Percentiles rank a stretch among this genome's conserved stretches.
Evolutionary conservation across 2,113 vertebrate species (phyloP).

Genomic region (Apodemus sylvaticus): DNA sequence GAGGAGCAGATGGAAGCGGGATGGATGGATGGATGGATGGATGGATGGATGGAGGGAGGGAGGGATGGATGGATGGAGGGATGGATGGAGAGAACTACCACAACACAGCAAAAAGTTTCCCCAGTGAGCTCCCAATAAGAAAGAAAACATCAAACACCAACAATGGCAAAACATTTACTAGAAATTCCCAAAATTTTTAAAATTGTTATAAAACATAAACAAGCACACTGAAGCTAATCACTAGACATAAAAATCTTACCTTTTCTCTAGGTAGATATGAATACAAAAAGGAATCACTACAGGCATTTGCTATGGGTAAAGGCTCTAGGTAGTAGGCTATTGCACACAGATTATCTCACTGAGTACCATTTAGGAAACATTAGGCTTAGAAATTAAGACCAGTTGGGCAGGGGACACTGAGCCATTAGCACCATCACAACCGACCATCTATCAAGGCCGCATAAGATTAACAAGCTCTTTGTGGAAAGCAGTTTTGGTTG

Average conservation of each 20-base stretch:
- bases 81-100: background rate
- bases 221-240: constrained; percentile 31
- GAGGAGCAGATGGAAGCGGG: background rate
- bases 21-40: background rate
- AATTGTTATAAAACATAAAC: constrained; percentile 54
- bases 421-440: background rate
- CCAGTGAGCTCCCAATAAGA: constrained; percentile 31
- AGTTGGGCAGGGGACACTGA: background rate
- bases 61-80: background rate
- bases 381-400: background rate
- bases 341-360: background rate
- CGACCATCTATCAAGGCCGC: background rate
- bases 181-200: constrained; percentile 54
- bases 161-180: constrained; percentile 67
- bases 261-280: background rate
- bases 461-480: background rate
- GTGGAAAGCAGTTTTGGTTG: background rate
- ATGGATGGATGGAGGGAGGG: too few species aligned
- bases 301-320: background rate
- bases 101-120: constrained; percentile 37
- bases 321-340: background rate
- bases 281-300: background rate
- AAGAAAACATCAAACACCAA: constrained; percentile 36
- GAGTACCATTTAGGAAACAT: constrained; percentile 15
- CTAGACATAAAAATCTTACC: background rate